Evolutionary conservation across 2,797 vertebrate genomes (phyloP).

Genomic region (Phoeniculus purpureus): DNA sequence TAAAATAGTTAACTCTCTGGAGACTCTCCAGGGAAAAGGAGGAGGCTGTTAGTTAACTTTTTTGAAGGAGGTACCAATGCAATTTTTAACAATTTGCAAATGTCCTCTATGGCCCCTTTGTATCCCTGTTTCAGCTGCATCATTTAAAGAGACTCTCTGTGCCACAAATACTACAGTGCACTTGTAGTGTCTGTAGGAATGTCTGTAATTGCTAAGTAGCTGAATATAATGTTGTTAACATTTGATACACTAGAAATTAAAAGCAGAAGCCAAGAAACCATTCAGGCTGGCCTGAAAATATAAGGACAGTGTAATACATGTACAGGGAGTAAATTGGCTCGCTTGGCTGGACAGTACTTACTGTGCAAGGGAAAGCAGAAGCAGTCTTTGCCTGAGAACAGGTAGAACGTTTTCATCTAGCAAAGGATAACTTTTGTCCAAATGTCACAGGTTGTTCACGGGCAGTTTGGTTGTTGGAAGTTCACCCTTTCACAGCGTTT

Average conservation of each 20-base stretch:
- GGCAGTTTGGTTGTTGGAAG: background rate
- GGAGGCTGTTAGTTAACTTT: background rate
- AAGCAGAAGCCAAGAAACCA: constrained; percentile 58
- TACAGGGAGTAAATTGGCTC: background rate
- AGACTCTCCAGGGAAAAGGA: constrained; percentile 16
- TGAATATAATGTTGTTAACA: constrained; percentile 25
- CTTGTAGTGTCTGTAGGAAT: background rate
- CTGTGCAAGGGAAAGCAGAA: background rate
- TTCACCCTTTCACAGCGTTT: background rate
- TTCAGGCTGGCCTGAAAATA: background rate
- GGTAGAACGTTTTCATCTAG: background rate
- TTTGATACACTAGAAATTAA: constrained; percentile 45
- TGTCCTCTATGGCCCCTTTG: background rate
- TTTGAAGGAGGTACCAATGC: constrained; percentile 25
- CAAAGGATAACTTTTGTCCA: background rate
- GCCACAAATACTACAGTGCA: background rate
- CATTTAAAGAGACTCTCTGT: background rate
- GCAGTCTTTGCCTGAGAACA: constrained; percentile 10
- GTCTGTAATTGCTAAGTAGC: constrained; percentile 19
- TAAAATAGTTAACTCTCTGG: constrained; percentile 4
- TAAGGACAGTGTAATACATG: background rate
- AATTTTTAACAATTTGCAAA: constrained; percentile 31
- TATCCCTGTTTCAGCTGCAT: background rate
- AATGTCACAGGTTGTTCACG: background rate
- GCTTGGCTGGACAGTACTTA: constrained; percentile 14